phyloP scores from a whole-genome alignment of 2,888 invertebrate species.

The Netelia fuscicornis region DNA sequence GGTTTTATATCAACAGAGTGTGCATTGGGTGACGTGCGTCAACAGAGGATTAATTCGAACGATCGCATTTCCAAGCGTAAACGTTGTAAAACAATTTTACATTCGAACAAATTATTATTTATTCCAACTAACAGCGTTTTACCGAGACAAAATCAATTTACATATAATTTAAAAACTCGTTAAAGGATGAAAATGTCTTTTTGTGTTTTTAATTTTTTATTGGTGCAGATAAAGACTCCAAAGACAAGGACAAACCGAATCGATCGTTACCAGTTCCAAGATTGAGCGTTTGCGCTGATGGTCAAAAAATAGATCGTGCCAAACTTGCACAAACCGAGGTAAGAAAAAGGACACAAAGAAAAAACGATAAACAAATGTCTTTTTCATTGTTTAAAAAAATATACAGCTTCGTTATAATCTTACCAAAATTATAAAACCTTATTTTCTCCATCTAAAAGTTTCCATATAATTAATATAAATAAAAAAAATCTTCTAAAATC shows the following conservation, averaged over 20 bases:
- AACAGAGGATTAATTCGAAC: too few relatives aligned
- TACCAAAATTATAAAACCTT: neutral
- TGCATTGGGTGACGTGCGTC: too few relatives aligned
- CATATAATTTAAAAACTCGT: too few relatives aligned
- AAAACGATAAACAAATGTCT: neutral
- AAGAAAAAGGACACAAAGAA: conserved; percentile 51
- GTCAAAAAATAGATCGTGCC: conserved; percentile 96
- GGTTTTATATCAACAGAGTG: too few relatives aligned
- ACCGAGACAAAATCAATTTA: too few relatives aligned
- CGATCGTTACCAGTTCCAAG: conserved; percentile 92
- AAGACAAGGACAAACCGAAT: conserved; percentile 90
- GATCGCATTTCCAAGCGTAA: neutral
- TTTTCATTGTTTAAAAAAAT: neutral
- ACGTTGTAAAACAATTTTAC: neutral
- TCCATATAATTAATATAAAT: neutral
- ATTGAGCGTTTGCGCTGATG: conserved; percentile 96
- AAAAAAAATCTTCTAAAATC: neutral
- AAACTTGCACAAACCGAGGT: conserved; percentile 97
- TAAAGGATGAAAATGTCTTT: too few relatives aligned
- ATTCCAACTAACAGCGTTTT: too few relatives aligned
- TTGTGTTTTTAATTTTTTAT: conserved; percentile 14
- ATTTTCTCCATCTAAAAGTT: neutral
- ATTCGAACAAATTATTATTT: too few relatives aligned
- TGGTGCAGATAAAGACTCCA: conserved; percentile 90
- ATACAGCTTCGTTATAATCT: too few relatives aligned